Evolutionary conservation across 92 coral and sea anemone species (phyloP), one percentile per base, ranked within the genome.

Genomic region (Palythoa grandiflora): DNA sequence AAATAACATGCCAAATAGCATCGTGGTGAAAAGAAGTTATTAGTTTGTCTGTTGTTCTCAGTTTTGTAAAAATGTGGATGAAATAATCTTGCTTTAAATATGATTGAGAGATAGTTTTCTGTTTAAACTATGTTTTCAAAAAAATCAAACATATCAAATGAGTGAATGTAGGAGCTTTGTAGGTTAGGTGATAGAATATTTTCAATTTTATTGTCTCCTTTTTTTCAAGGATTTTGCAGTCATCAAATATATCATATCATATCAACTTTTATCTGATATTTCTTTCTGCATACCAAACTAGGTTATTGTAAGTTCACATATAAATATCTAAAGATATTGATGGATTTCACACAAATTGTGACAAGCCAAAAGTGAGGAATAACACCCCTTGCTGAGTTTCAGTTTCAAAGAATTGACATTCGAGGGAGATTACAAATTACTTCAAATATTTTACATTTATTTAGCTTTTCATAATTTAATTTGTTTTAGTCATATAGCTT

Each of bases 321-420:
- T 37, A 5, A 16, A 36, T 72, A 72, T 38, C 40, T 72, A 14
- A 72, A 44, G 19, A 36, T 75, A 51, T 50, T 28, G 80, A 75
- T 9, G 50, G 36, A 50, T 77, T 77, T 10, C 39, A 20, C 11
- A 20, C 16, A 51, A 28, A 9, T 13, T 50, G 17, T 20, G 60
- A 52, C 81, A 77, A 51, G 66, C 65, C 38, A 35, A 50, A 55
- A 11, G 39, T 19, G 63, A 36, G 1, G 21, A 8, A 52, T 19
- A 8, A 5, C 7, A 77, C 81, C 44, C 81, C 81, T 51, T 77
- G 61, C 81, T 13, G 20, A 55, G 81, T 77, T 77, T 50, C 3
- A 19, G 39, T 77, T 47, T 40, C 21, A 74, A 28, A 44, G 19
- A 38, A 2, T 72, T 72, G 37, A 72, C 63, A 50, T 52, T 48